phyloP scores from a whole-genome alignment of 1,140 invertebrate genomes.

The Heliconius hewitsoni region DNA sequence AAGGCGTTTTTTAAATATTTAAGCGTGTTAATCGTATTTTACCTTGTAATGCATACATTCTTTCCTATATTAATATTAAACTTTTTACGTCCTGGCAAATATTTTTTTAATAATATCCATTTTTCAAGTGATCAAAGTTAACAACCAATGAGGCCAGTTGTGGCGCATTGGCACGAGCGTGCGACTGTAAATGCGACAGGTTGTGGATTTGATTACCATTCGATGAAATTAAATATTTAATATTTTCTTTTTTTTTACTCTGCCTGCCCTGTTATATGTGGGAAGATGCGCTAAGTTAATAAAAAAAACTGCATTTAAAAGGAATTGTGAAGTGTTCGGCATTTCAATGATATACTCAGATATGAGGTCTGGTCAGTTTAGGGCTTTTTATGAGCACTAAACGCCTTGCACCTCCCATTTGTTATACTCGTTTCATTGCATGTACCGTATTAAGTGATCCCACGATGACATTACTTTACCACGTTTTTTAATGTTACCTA shows the following conservation, averaged over 20 bases:
- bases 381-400: slow-evolving; percentile 53
- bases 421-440: slow-evolving; percentile 47
- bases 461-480: slow-evolving; percentile 37
- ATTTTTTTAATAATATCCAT: too few relatives aligned
- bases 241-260: too few relatives aligned
- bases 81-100: neutral
- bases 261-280: too few relatives aligned
- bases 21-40: slow-evolving; percentile 31
- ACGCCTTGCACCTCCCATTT: slow-evolving; percentile 37
- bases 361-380: slow-evolving; percentile 51
- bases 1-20: slow-evolving; percentile 17
- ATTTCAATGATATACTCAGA: slow-evolving; percentile 36
- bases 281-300: too few relatives aligned
- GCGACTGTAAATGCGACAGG: too few relatives aligned
- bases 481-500: slow-evolving; percentile 21
- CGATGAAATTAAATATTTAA: too few relatives aligned
- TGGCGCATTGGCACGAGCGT: too few relatives aligned
- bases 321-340: neutral
- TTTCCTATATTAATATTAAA: neutral
- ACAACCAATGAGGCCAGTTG: neutral
- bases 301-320: neutral
- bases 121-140: neutral
- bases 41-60: neutral
- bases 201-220: too few relatives aligned
- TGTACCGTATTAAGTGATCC: slow-evolving; percentile 46